Percentiles rank a stretch among this genome's conserved stretches.
These are phyloP conservation scores for Pseudomyrmex cubaensis DNA, from an alignment of 1,140 invertebrate genomes.

Conservation along the genomic window DNA sequence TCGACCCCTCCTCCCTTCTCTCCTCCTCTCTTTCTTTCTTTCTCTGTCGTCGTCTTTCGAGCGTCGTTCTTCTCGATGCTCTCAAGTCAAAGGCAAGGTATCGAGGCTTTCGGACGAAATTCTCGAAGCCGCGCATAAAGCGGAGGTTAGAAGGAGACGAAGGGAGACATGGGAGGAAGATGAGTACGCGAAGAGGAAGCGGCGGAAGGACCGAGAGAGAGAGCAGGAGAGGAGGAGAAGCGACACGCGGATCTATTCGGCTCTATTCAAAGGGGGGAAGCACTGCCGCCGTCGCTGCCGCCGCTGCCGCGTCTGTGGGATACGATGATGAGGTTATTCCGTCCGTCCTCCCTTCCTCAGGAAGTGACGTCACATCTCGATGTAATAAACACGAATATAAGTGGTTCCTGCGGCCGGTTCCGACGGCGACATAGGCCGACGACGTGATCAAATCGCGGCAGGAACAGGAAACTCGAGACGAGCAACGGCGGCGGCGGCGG, in stretches of 20 bases:
- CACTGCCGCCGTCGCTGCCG: background rate
- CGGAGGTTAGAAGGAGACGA: background rate
- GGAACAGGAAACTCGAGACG: conserved; percentile 69
- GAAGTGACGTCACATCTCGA: conserved; percentile 75
- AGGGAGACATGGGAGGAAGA: background rate
- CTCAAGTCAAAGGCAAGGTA: conserved; percentile 24
- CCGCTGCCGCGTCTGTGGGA: conserved; percentile 66
- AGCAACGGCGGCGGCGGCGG: conserved; percentile 14
- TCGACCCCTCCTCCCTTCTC: background rate
- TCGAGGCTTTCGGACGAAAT: conserved; percentile 34
- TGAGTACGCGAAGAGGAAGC: background rate
- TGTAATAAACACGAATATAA: conserved; percentile 77
- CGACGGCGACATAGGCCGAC: conserved; percentile 63
- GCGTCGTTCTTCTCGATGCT: background rate
- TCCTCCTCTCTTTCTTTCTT: no score
- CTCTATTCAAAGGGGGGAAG: conserved; percentile 52
- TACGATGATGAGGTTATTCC: conserved; percentile 75
- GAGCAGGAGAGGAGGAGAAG: conserved; percentile 48
- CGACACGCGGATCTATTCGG: conserved; percentile 40
- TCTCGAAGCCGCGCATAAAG: conserved; percentile 36
- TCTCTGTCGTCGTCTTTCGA: conserved; percentile 23
- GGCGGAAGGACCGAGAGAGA: conserved; percentile 2
- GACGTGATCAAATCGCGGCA: conserved; percentile 69
- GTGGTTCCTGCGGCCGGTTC: conserved; percentile 70
- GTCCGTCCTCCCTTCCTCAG: conserved; percentile 74